Conservation (phyloP, 1,140 invertebrate species). For the Ostrea edulis region DNA sequence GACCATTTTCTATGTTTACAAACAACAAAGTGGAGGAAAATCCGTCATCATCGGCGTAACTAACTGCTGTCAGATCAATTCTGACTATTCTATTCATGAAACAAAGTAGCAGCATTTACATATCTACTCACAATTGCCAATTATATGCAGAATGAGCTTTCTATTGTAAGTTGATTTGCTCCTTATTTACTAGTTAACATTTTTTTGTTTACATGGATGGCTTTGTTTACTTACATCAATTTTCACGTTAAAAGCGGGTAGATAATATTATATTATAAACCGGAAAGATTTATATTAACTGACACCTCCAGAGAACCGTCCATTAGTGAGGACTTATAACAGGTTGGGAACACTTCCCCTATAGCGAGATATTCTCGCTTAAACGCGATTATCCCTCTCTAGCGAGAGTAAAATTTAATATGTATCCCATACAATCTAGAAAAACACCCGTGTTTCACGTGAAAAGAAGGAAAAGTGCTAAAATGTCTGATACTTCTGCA, state of each 20-base stretch:
- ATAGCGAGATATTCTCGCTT: no score
- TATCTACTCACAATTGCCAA: conserved; percentile 17
- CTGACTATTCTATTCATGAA: conserved; percentile 32
- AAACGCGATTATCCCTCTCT: no score
- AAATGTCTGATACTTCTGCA: no score
- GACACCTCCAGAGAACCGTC: background rate
- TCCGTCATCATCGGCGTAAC: conserved; percentile 47
- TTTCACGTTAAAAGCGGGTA: background rate
- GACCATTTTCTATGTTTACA: conserved; percentile 37
- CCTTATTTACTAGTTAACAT: background rate
- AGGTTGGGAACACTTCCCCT: no score
- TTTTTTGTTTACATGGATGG: conserved; percentile 6
- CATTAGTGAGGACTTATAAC: background rate
- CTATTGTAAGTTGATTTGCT: conserved; percentile 71
- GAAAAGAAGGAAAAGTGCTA: no score
- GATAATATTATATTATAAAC: background rate
- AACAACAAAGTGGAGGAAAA: conserved; percentile 47
- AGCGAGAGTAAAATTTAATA: no score
- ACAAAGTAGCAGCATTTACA: conserved; percentile 34
- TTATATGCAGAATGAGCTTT: conserved; percentile 72
- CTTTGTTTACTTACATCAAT: background rate
- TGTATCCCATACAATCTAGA: no score
- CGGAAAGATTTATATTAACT: background rate
- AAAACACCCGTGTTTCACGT: no score
- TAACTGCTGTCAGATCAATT: conserved; percentile 20